Evolutionary conservation across 2,888 invertebrate genomes (phyloP).

Genomic region (Biston betularia): DNA sequence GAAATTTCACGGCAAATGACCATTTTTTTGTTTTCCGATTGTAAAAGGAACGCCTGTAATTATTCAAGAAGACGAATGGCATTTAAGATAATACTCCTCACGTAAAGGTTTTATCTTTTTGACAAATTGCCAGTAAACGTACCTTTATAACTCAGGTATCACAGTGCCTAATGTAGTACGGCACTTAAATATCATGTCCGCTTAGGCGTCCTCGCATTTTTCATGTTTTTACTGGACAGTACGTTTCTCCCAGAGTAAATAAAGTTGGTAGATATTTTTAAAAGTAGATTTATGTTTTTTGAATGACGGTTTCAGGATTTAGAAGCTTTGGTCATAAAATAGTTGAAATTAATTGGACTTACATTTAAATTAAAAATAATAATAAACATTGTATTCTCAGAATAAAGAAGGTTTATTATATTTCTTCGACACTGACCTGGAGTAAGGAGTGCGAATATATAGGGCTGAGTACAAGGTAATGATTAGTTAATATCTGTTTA

Average conservation of each 20-base stretch:
- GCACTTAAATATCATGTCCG: constrained; percentile 35
- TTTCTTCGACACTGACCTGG: too few relatives aligned
- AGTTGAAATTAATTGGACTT: too few relatives aligned
- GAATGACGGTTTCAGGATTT: too few relatives aligned
- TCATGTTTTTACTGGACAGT: constrained; percentile 17
- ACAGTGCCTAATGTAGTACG: constrained; percentile 53
- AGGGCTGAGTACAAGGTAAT: too few relatives aligned
- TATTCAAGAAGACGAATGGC: constrained; percentile 79
- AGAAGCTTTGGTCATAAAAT: too few relatives aligned
- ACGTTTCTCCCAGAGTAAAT: constrained; percentile 5
- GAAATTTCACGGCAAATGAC: constrained; percentile 45
- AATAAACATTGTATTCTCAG: too few relatives aligned
- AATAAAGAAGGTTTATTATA: too few relatives aligned
- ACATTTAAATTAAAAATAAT: too few relatives aligned
- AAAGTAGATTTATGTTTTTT: too few relatives aligned
- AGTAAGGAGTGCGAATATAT: too few relatives aligned
- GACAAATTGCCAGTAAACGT: constrained; percentile 77
- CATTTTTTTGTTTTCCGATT: constrained; percentile 52
- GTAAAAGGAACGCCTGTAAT: constrained; percentile 67
- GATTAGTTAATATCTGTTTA: too few relatives aligned
- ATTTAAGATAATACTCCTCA: constrained; percentile 77
- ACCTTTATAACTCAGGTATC: constrained; percentile 64
- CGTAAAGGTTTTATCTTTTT: constrained; percentile 78
- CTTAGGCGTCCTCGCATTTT: constrained; percentile 22
- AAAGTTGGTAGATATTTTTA: neutral